Base-by-base conservation (phyloP, 2,888 invertebrate species). In the Ptychoptera contaminata region DNA sequence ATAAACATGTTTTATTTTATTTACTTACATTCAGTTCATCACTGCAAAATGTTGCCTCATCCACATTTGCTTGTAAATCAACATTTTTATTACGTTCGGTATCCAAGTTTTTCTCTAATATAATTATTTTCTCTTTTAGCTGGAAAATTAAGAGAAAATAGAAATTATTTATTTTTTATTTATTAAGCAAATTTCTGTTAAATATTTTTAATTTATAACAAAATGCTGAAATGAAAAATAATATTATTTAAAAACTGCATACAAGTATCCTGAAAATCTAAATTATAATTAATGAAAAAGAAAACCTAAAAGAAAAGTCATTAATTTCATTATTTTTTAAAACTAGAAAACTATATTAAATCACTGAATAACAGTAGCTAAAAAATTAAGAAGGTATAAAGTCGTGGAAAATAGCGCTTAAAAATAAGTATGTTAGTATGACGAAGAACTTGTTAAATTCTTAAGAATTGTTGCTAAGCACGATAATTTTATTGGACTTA, bases 1-100 rank as follows among this genome's bases (percentile, higher is more conserved):
- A n/a, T n/a, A 14, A 37, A 32, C 9, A 15, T 40, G 7, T 30
- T 31, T n/a, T 9, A 39, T 11, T 39, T 12, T 14, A 11, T 12
- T 8, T 29, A 58, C 65, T 70, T 73, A 91, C 90, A 75, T 88
- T 83, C 52, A 87, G 73, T 62, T 93, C 93, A 57, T 83, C 82
- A 62, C 85, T 88, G 55, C 79, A 79, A 55, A 93, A 83, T 39
- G 84, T 80, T 53, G 90, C 90, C 62, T 96, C 94, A 67, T 94
- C 94, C 50, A 87, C 80, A 46, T 84, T 73, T 61, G 93, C 93
- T 65, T 88, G 81, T 48, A 93, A 71, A 63, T 93, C 93, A 68
- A 93, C 92, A 6, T 82, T 77, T 64, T 81, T 86, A 58, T 82
- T 78, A 53, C 72, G 72, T 56, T 87, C 87, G 54, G 86, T 85